phyloP scores from a whole-genome alignment of 2,888 invertebrate species.

The Dasysyrphus tricinctus region DNA sequence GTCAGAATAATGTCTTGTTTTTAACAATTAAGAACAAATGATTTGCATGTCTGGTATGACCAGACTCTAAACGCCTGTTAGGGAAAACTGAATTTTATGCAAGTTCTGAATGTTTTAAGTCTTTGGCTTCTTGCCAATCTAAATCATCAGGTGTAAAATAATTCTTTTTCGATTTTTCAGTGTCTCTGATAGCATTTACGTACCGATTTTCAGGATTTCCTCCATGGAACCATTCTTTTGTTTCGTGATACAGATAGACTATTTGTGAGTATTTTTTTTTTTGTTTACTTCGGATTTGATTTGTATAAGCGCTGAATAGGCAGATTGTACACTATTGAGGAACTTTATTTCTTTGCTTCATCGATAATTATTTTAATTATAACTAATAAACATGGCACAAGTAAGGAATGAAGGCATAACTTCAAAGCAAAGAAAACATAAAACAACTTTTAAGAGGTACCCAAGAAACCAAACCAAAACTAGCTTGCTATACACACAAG shows the following conservation, averaged over 20 bases:
- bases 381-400: slow-evolving; percentile 20
- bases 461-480: slow-evolving; percentile 4
- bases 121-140: slow-evolving; percentile 3
- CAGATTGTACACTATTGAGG: slow-evolving; percentile 7
- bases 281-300: slow-evolving; percentile 14
- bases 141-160: slow-evolving; percentile 40
- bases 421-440: slow-evolving; percentile 10
- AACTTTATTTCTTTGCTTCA: slow-evolving; percentile 18
- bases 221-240: slow-evolving; percentile 73
- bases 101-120: slow-evolving; percentile 11
- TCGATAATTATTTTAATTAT: slow-evolving; percentile 22
- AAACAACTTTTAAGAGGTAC: neutral
- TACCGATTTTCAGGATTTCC: slow-evolving; percentile 66
- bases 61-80: slow-evolving; percentile 64
- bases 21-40: neutral
- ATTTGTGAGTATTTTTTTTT: slow-evolving; percentile 23
- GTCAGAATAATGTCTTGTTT: neutral
- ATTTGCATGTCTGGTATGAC: slow-evolving; percentile 18
- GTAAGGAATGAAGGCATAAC: slow-evolving; percentile 39
- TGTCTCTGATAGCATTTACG: slow-evolving; percentile 25
- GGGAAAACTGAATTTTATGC: slow-evolving; percentile 50
- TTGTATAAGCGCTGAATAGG: neutral
- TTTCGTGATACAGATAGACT: slow-evolving; percentile 48
- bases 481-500: neutral
- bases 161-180: slow-evolving; percentile 12